phyloP scores from a whole-genome alignment of 2,113 vertebrate genomes.

The Xiphias gladius region DNA sequence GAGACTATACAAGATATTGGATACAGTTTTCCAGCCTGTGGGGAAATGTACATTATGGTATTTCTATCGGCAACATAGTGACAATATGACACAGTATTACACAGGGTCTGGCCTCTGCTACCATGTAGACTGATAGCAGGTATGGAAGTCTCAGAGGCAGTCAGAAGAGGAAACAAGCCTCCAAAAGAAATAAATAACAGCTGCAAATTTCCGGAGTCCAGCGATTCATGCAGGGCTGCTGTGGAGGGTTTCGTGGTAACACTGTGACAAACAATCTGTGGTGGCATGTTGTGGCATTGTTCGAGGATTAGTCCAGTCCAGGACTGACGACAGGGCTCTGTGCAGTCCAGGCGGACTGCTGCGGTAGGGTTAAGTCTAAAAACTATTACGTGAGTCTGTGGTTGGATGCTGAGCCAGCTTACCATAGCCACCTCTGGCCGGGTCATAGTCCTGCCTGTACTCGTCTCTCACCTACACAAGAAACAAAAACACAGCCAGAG shows the following conservation, averaged over 20 bases:
- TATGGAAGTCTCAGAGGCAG: background rate
- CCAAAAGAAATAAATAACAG: slow-evolving; percentile 33
- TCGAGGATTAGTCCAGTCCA: slow-evolving; percentile 8
- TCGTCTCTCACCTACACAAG: slow-evolving; percentile 87
- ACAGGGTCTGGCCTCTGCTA: background rate
- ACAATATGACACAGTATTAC: background rate
- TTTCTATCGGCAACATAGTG: background rate
- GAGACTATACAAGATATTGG: background rate
- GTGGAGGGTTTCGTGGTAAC: background rate
- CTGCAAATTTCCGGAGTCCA: background rate
- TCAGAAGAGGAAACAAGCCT: background rate
- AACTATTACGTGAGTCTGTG: slow-evolving; percentile 74
- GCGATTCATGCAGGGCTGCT: slow-evolving; percentile 9
- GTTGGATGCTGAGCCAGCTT: slow-evolving; percentile 86
- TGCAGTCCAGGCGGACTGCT: slow-evolving; percentile 12
- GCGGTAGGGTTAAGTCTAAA: slow-evolving; percentile 63
- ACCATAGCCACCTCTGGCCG: slow-evolving; percentile 90
- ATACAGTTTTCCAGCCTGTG: background rate
- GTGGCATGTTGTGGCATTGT: background rate
- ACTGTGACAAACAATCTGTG: background rate
- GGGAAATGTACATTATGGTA: background rate
- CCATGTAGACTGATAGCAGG: background rate
- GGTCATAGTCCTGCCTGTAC: slow-evolving; percentile 89
- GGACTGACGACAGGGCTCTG: background rate
- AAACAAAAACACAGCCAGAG: background rate